Conservation (phyloP, 2,113 vertebrate species). For the Lagenorhynchus albirostris region DNA sequence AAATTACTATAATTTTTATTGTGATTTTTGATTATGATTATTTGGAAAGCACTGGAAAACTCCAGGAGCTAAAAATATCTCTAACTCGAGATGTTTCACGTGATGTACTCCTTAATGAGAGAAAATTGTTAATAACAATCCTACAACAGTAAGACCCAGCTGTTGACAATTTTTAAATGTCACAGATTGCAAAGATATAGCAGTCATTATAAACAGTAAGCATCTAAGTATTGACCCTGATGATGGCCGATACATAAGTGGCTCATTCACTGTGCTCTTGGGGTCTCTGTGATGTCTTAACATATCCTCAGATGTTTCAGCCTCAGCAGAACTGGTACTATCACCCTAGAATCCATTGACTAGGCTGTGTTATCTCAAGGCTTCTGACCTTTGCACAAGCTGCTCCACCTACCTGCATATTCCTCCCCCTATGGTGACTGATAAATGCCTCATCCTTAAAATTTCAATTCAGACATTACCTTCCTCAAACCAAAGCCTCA, state of each 20-base stretch:
- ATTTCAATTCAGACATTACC: background rate
- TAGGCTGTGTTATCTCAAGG: background rate
- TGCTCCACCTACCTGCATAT: background rate
- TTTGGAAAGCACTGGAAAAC: background rate
- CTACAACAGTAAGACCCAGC: background rate
- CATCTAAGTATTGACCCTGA: background rate
- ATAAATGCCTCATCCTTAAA: background rate
- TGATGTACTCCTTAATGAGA: background rate
- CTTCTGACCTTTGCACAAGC: background rate
- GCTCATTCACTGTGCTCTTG: background rate
- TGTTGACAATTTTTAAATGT: background rate
- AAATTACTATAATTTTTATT: background rate
- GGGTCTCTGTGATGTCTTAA: background rate
- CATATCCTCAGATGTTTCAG: background rate
- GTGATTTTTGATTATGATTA: background rate
- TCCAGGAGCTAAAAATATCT: background rate
- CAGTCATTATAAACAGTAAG: background rate
- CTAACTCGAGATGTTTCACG: background rate
- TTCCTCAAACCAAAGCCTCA: background rate
- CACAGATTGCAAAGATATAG: background rate
- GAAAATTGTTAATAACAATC: background rate
- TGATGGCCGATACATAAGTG: background rate
- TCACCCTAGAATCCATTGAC: background rate
- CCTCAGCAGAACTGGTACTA: background rate
- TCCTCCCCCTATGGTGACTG: background rate